These are phyloP conservation scores for Alsophila aescularia DNA, from an alignment of 2,888 invertebrate genomes.

Conservation along the genomic window DNA sequence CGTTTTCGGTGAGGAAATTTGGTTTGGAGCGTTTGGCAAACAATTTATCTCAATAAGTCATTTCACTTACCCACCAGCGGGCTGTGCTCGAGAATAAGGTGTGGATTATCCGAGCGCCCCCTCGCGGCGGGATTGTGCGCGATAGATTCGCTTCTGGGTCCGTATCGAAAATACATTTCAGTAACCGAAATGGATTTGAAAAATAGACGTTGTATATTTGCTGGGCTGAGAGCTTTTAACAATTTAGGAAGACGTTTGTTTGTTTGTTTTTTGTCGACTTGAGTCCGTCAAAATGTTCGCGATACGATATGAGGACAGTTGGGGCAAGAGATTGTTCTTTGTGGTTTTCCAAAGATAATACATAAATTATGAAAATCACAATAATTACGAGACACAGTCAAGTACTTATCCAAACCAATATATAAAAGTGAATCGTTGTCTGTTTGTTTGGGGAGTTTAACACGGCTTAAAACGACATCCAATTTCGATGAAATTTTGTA, in stretches of 20 bases:
- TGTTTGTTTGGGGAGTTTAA: too few relatives aligned
- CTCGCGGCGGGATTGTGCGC: slow-evolving; percentile 19
- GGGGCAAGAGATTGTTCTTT: too few relatives aligned
- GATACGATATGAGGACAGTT: too few relatives aligned
- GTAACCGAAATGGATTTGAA: slow-evolving; percentile 24
- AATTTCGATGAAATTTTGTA: too few relatives aligned
- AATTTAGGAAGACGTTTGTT: not conserved
- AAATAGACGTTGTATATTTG: slow-evolving; percentile 26
- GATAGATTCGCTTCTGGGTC: slow-evolving; percentile 29
- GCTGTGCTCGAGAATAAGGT: slow-evolving; percentile 34
- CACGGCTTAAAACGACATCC: too few relatives aligned
- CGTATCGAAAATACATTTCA: slow-evolving; percentile 27
- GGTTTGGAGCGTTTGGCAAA: slow-evolving; percentile 57
- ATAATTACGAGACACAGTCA: too few relatives aligned
- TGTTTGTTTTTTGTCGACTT: not conserved
- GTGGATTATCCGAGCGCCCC: slow-evolving; percentile 36
- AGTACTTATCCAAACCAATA: too few relatives aligned
- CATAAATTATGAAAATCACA: too few relatives aligned
- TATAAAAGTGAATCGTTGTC: too few relatives aligned
- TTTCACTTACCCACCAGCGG: slow-evolving; percentile 45
- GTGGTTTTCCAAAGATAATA: too few relatives aligned
- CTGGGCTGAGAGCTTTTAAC: slow-evolving; percentile 22
- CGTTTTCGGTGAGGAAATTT: slow-evolving; percentile 47
- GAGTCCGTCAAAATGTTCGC: too few relatives aligned
- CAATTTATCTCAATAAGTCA: slow-evolving; percentile 62